Base-by-base conservation (phyloP, 2,888 invertebrate species). In the Nemotelus pantherinus region DNA sequence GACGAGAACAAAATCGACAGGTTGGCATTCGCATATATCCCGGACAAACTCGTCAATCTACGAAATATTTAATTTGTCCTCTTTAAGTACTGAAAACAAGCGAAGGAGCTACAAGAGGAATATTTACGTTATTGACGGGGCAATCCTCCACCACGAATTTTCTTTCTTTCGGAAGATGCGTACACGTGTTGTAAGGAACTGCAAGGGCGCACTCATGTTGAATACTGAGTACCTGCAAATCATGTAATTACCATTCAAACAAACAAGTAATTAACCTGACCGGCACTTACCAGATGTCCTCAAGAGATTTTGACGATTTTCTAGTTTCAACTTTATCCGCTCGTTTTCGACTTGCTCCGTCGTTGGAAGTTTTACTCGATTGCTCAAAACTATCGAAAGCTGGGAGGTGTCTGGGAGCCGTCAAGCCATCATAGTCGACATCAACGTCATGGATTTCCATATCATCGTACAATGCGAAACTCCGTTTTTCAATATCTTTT, bases 1-100 rank as follows among this genome's bases (percentile, higher is more conserved):
- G 83, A 83, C 77, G 83, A 84, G 78, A 85, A 83, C 78, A 84
- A 80, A 81, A 84, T 82, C 80, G 85, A 85, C 57, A 86, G 79
- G 80, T 85, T 80, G 44, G 75, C 70, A 65, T 79, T 80, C 57
- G 77, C 81, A 80, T 79, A 80, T 43, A 75, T 77, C 47, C 77
- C 74, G 45, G 80, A 80, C 45, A 79, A 79, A 71, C 79, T 80
- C 43, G 80, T 79, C 47, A 81, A 77, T n/a, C 81, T 81, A 58
- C 41, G 53, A 53, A 64, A 25, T 6, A 67, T 50, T 67, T 41
- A 43, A 64, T 9, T 43, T 41, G 64, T 64, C 6, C 2, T 1
- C 25, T 60, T 25, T 25, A 60, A n/a, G 25, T 25, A 25, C 25
- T 25, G 25, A 25, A 25, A 25, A 25, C 0, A 25, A 25, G 25